Percentiles rank a stretch among this genome's conserved stretches.
phyloP scores from a whole-genome alignment of 2,113 vertebrate species.

The Pseudorectes ferrugineus region DNA sequence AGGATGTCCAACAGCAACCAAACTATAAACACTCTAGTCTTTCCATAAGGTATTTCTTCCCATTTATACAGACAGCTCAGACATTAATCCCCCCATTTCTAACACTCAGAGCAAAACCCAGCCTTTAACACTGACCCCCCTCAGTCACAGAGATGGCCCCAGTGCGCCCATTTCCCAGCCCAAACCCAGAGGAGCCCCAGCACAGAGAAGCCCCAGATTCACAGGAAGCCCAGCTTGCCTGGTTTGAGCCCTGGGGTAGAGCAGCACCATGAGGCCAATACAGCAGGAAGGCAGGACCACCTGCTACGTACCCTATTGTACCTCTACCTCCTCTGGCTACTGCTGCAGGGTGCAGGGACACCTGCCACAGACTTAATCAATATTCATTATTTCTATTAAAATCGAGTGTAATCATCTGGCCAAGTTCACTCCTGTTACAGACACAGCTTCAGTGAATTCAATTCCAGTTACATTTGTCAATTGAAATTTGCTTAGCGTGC shows the following conservation, averaged over 20 bases:
- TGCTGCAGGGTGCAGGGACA: not conserved
- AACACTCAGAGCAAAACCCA: not conserved
- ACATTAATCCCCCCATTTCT: fast-evolving
- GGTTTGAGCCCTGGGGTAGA: not conserved
- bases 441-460: not conserved
- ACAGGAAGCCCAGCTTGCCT: not conserved
- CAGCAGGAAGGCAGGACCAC: not conserved
- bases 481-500: not conserved
- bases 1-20: not conserved
- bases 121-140: not conserved
- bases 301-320: fast-evolving
- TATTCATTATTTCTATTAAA: not conserved
- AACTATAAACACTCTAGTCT: not conserved
- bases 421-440: not conserved
- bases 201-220: not conserved
- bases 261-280: not conserved
- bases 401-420: not conserved
- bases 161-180: fast-evolving
- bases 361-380: not conserved
- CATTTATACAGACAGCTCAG: not conserved
- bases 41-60: not conserved
- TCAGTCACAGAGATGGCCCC: not conserved
- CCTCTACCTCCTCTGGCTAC: not conserved
- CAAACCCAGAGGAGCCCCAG: fast-evolving
- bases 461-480: not conserved